Evolutionary conservation across 1,140 invertebrate species (phyloP).

Genomic region (Calliphora vicina): DNA sequence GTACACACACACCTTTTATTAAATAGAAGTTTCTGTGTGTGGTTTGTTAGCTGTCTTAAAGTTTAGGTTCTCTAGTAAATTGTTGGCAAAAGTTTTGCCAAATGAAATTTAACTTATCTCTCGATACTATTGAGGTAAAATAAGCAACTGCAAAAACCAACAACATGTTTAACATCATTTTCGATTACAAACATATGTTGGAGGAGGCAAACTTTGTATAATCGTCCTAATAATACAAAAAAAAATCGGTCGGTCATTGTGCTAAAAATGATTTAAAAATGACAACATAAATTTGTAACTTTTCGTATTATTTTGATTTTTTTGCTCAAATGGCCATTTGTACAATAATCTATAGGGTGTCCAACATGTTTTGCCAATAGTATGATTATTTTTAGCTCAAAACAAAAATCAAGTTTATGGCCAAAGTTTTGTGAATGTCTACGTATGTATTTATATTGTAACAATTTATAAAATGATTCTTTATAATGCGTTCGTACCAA

Average conservation of each 20-base stretch:
- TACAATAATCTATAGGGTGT: not conserved
- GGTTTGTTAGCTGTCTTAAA: too few relatives aligned
- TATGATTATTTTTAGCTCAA: not conserved
- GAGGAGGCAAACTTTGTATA: not conserved
- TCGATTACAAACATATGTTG: not conserved
- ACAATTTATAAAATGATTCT: too few relatives aligned
- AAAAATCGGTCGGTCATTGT: not conserved
- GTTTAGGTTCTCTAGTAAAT: not conserved
- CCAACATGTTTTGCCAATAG: not conserved
- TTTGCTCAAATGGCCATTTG: not conserved
- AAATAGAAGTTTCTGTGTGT: too few relatives aligned
- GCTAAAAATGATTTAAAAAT: not conserved
- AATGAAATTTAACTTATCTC: conserved; percentile 8
- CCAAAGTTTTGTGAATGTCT: not conserved
- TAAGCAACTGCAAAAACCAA: not conserved
- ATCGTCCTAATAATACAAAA: not conserved
- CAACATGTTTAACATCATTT: not conserved
- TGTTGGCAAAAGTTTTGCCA: conserved; percentile 14
- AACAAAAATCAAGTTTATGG: conserved; percentile 5
- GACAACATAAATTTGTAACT: not conserved
- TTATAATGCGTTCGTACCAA: too few relatives aligned
- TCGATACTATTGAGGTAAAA: not conserved
- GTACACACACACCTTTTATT: too few relatives aligned
- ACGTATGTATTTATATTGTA: too few relatives aligned
- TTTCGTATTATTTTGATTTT: not conserved